Evolutionary conservation across 2,888 invertebrate genomes (phyloP).

Genomic region (Synanthedon myopaeformis): DNA sequence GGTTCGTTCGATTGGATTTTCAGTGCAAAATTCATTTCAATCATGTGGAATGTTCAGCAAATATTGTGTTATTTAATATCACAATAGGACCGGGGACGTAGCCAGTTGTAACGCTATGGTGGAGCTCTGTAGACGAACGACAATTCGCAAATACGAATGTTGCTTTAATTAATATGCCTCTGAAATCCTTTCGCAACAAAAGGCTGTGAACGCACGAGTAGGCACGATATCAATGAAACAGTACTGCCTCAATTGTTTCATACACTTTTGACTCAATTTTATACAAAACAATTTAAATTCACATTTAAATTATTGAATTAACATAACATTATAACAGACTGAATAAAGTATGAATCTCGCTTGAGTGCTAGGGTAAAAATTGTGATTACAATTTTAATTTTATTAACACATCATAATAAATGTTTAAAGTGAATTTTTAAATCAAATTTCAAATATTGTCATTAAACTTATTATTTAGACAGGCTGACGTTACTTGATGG

Average conservation of each 20-base stretch:
- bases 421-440: too few relatives aligned
- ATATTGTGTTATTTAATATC: neutral
- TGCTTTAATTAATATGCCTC: slow-evolving; percentile 4
- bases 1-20: neutral
- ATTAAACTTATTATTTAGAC: too few relatives aligned
- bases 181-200: slow-evolving; percentile 4
- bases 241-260: neutral
- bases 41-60: neutral
- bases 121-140: slow-evolving; percentile 1
- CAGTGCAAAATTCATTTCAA: neutral
- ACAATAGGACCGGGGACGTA: neutral
- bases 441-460: too few relatives aligned
- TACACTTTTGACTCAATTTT: neutral
- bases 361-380: too few relatives aligned
- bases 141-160: slow-evolving; percentile 1
- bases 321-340: neutral
- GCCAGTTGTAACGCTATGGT: slow-evolving; percentile 1
- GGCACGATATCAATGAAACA: slow-evolving; percentile 1
- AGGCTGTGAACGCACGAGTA: slow-evolving; percentile 1
- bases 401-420: too few relatives aligned
- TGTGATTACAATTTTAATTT: too few relatives aligned
- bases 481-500: too few relatives aligned
- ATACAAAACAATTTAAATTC: neutral
- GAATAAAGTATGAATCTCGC: neutral
- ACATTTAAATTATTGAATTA: neutral